A percentile compares a stretch with the other conserved stretches of the same genome.
phyloP scores from a whole-genome alignment of 2,888 invertebrate genomes.

The Caenorhabditis zanzibari region DNA sequence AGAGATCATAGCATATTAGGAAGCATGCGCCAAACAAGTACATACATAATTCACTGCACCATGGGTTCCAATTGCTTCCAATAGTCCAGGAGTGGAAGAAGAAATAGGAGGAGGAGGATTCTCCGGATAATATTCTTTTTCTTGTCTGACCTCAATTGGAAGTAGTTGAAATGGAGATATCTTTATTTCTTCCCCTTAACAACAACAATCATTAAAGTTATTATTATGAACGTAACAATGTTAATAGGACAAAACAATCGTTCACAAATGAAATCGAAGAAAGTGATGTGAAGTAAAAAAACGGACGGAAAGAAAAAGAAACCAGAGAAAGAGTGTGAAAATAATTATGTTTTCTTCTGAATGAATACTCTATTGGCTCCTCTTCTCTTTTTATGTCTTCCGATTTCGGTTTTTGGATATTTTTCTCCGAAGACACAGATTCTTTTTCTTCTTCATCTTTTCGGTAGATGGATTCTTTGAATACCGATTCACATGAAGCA shows the following conservation, averaged over 20 bases:
- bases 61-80: slow-evolving; percentile 43
- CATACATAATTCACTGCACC: slow-evolving; percentile 49
- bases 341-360: slow-evolving; percentile 51
- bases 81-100: slow-evolving; percentile 4
- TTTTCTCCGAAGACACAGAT: slow-evolving; percentile 6
- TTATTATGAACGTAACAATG: slow-evolving; percentile 3
- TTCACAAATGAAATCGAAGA: slow-evolving; percentile 10
- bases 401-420: slow-evolving; percentile 24
- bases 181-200: neutral
- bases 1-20: slow-evolving; percentile 30
- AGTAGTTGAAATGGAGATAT: neutral
- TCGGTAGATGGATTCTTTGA: neutral
- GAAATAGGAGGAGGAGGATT: neutral
- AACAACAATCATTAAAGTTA: slow-evolving; percentile 9
- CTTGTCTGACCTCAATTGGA: neutral
- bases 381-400: slow-evolving; percentile 31
- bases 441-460: slow-evolving; percentile 12
- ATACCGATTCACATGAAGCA: slow-evolving; percentile 9
- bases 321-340: slow-evolving; percentile 50
- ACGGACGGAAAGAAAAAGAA: slow-evolving; percentile 12
- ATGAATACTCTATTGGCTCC: slow-evolving; percentile 49
- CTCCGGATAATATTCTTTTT: slow-evolving; percentile 19
- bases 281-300: slow-evolving; percentile 5
- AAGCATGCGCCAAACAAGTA: slow-evolving; percentile 42
- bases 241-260: slow-evolving; percentile 15